Conservation (phyloP, 2,113 vertebrate genomes). For the Lonchura striata region DNA sequence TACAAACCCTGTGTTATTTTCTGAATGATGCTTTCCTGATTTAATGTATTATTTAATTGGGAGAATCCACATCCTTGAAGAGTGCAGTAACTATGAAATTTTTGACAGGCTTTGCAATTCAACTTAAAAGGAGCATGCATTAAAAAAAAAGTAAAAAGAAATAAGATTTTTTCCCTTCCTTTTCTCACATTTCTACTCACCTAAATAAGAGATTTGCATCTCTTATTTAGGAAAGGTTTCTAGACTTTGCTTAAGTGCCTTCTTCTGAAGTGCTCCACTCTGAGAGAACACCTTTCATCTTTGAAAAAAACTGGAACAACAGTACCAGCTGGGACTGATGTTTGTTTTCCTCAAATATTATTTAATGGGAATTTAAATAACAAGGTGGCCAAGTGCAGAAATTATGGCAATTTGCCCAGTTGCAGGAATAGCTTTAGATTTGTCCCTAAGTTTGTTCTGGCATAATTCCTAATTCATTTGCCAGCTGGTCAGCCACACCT, state of each 20-base stretch:
- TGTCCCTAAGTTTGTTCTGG: constrained; percentile 49
- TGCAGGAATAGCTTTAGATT: not conserved
- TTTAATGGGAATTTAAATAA: constrained; percentile 10
- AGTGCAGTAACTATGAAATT: not conserved
- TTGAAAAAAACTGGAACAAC: not conserved
- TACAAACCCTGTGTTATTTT: not conserved
- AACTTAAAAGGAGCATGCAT: not conserved
- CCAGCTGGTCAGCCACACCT: constrained; percentile 37
- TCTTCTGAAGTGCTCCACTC: not conserved
- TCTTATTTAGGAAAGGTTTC: not conserved
- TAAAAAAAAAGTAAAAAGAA: not conserved
- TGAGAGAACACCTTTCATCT: not conserved
- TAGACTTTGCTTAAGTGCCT: not conserved
- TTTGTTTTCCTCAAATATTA: not conserved
- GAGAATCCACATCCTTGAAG: not conserved
- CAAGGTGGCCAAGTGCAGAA: constrained; percentile 6
- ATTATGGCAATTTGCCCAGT: not conserved
- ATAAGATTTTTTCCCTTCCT: fast-evolving
- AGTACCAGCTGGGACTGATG: not conserved
- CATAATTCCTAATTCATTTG: constrained; percentile 33
- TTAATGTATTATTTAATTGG: not conserved
- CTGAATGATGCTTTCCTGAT: not conserved
- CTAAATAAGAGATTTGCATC: not conserved
- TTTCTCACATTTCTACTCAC: not conserved
- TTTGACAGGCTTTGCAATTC: not conserved